Base-by-base conservation (phyloP, 1,140 invertebrate species). In the Lucilia sericata region DNA sequence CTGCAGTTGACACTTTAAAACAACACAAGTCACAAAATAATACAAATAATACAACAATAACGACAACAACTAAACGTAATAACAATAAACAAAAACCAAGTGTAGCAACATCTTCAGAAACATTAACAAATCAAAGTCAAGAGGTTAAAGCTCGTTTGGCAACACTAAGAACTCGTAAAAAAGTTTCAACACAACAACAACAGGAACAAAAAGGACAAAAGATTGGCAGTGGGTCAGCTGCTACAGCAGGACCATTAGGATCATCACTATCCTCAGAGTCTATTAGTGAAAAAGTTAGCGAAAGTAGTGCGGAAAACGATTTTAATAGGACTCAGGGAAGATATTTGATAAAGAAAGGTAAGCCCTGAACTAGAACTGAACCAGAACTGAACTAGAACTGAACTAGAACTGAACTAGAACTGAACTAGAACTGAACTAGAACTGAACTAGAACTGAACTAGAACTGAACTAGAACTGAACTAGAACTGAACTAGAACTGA, bases 81-180 rank as follows among this genome's bases (percentile, higher is more conserved):
- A 70, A 70, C 65, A 21, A 21, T 42, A 42, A 42, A 47, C 42
- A 47, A 80, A 2, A 7, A 60, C 19, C 51, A 25, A 55, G 19
- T 65, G 12, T n/a, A 55, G 4, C 13, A 82, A 17, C 81, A 55
- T 42, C 21, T 25, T 19, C 19, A 65, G 30, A 47, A 34, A 5
- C 81, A 82, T 42, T 51, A 65, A 8, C 51, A 55, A 34, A 36
- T 42, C 75, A 78, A 78, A 70, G 65, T 70, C 76, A 80, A 47
- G 76, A 80, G 76, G 76, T 80, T 80, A 80, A 80, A 80, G 76
- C 76, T 42, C 76, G 76, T 49, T 80, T 80, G 47, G 76, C 42
- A 25, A 80, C 42, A 49, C 21, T 80, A 80, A 80, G 76, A 30
- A 80, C 42, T 70, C 55, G 55, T n/a, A 80, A n/a, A 80, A 80